Conservation (phyloP, 2,113 vertebrate genomes). For the Hemichromis elongatus region DNA sequence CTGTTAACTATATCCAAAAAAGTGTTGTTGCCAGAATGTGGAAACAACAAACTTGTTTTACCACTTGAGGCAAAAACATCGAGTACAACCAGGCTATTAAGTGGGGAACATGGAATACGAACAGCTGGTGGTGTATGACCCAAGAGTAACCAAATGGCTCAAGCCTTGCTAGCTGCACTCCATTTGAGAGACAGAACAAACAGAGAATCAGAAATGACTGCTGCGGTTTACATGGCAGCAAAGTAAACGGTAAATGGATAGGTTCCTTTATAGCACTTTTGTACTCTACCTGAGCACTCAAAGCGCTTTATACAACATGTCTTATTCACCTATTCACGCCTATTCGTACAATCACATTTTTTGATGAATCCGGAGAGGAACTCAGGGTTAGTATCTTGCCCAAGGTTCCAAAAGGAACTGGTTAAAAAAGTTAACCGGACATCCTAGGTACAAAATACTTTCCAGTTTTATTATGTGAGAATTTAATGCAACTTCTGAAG, state of each 20-base stretch:
- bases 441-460: background rate
- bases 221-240: too few relatives aligned
- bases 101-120: background rate
- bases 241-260: too few relatives aligned
- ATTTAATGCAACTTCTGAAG: too few relatives aligned
- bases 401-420: background rate
- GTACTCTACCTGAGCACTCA: background rate
- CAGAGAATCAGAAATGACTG: too few relatives aligned
- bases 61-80: background rate
- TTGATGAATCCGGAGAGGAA: background rate
- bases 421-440: background rate
- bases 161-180: background rate
- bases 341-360: background rate
- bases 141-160: background rate
- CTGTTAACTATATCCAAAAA: background rate
- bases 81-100: background rate
- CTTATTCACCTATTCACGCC: background rate
- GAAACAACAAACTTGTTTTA: background rate
- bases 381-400: background rate
- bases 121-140: background rate
- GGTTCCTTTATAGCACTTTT: too few relatives aligned
- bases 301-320: background rate
- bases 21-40: background rate
- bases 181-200: background rate
- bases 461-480: too few relatives aligned